Base-by-base conservation (phyloP, 2,797 vertebrate species). In the Perodicticus potto region DNA sequence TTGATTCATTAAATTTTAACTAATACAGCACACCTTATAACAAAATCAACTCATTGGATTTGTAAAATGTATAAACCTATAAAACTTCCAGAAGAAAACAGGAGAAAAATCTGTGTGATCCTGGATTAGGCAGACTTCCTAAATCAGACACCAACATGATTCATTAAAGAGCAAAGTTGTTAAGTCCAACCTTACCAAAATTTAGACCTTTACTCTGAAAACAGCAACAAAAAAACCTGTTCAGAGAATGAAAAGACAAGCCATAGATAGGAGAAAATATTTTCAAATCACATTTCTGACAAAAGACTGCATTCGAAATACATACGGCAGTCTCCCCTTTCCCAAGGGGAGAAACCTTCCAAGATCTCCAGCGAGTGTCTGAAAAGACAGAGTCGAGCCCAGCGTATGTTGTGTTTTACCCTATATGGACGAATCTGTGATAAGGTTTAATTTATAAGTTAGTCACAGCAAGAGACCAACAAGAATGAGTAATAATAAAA, bases 161-260 rank as follows among this genome's bases (percentile, higher is more conserved):
- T 67, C 23, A 22, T 29, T 4, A 12, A 45, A 37, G 5, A 22
- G 9, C 29, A n/a, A 16, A 6, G 12, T 1, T 5, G 2, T 0
- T 27, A 40, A 40, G n/a, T 59, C 61, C 22, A 45, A 27, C n/a
- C 22, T 59, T 11, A 14, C 17, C 29, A 22, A 77, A 5, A 43
- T 19, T 14, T 19, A 23, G 40, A 29, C 22, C 29, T 89, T 29
- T 3, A 6, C 45, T 16, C n/a, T 37, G 23, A 5, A 45, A 89
- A 27, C 4, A n/a, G 34, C 10, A 34, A 17, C 32, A 45, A 9
- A 19, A 59, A 27, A 34, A 9, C 6, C 19, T n/a, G 6, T 57
- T 37, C n/a, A n/a, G 53, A 23, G 17, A 55, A 70, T 16, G 34
- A 23, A 32, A 22, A 77, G 29, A 37, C 43, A 16, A 43, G 43